Evolutionary conservation across 2,888 invertebrate species (phyloP).

Genomic region (Ornithoptera alexandrae): DNA sequence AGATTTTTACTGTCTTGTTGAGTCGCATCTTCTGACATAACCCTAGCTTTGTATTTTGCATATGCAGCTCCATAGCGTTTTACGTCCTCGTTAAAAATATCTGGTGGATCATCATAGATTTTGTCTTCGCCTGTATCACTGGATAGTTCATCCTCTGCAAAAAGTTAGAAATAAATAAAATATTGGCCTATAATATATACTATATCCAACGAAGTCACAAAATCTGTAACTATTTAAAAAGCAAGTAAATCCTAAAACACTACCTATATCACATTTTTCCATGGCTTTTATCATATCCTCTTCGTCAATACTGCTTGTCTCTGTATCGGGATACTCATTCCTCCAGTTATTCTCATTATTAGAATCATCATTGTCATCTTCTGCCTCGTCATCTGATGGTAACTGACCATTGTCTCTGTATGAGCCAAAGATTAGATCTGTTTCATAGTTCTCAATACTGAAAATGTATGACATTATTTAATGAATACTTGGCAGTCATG

Average conservation of each 20-base stretch:
- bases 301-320: conserved; percentile 81
- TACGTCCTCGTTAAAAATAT: conserved; percentile 73
- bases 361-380: conserved; percentile 82
- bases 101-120: conserved; percentile 60
- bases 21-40: conserved; percentile 51
- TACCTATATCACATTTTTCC: conserved; percentile 64
- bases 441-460: conserved; percentile 70
- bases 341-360: conserved; percentile 88
- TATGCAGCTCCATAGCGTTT: conserved; percentile 83
- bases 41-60: conserved; percentile 83
- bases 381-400: conserved; percentile 57
- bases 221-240: too few relatives aligned
- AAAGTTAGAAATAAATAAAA: background rate
- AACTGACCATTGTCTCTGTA: conserved; percentile 50
- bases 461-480: conserved; percentile 30
- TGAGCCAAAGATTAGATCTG: conserved; percentile 57
- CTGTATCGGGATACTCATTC: conserved; percentile 89
- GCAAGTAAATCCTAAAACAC: background rate
- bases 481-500: background rate
- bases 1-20: conserved; percentile 43
- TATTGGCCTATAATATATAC: background rate
- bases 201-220: too few relatives aligned
- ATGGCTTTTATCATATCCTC: conserved; percentile 82
- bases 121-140: conserved; percentile 71
- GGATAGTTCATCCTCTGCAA: conserved; percentile 68